These are phyloP conservation scores for Silvanus unidentatus DNA, from an alignment of 2,888 invertebrate species.

Conservation along the genomic window DNA sequence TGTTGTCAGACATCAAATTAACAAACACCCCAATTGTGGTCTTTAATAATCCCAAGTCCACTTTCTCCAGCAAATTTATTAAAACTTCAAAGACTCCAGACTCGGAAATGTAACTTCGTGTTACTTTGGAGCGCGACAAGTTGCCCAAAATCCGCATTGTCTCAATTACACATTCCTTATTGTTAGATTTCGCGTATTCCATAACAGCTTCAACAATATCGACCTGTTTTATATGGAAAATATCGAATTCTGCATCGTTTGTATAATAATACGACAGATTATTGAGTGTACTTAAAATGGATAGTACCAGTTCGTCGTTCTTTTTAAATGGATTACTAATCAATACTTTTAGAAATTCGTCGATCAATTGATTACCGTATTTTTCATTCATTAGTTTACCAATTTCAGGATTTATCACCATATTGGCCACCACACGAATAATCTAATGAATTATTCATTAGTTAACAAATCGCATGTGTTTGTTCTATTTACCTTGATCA, in stretches of 20 bases:
- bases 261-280: slow-evolving; percentile 74
- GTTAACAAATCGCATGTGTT: neutral
- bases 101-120: slow-evolving; percentile 60
- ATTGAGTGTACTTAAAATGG: slow-evolving; percentile 75
- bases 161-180: slow-evolving; percentile 57
- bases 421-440: slow-evolving; percentile 78
- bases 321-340: slow-evolving; percentile 49
- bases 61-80: slow-evolving; percentile 54
- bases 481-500: slow-evolving; percentile 54
- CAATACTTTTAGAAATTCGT: slow-evolving; percentile 45
- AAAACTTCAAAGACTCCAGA: slow-evolving; percentile 59
- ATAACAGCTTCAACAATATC: slow-evolving; percentile 50
- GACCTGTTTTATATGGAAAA: slow-evolving; percentile 48
- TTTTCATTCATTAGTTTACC: slow-evolving; percentile 58
- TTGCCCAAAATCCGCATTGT: slow-evolving; percentile 78
- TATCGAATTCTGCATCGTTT: slow-evolving; percentile 41
- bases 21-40: slow-evolving; percentile 78
- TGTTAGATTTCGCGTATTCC: slow-evolving; percentile 44
- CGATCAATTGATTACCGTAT: slow-evolving; percentile 41
- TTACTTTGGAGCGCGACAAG: slow-evolving; percentile 63
- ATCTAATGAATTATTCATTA: slow-evolving; percentile 45
- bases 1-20: slow-evolving; percentile 63
- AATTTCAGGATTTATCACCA: slow-evolving; percentile 71
- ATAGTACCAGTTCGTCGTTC: slow-evolving; percentile 69
- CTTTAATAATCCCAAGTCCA: slow-evolving; percentile 63